Conservation (phyloP, 2,113 vertebrate genomes). For the Rhea americana region DNA sequence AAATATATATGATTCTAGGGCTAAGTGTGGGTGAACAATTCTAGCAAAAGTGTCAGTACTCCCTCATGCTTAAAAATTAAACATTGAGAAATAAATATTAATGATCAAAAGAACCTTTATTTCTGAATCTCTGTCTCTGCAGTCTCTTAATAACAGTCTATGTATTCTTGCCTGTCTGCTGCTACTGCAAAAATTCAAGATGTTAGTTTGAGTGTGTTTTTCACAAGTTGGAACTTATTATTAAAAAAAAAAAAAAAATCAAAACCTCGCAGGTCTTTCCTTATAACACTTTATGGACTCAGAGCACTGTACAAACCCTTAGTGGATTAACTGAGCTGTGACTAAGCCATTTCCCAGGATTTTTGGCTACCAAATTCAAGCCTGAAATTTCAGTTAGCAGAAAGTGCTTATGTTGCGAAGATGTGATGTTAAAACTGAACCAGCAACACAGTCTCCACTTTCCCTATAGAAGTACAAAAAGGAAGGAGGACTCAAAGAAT, state of each 20-base stretch:
- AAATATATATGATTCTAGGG: neutral
- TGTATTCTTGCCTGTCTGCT: neutral
- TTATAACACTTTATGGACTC: neutral
- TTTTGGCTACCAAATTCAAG: conserved; percentile 41
- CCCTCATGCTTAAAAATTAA: conserved; percentile 59
- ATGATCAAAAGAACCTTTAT: conserved; percentile 32
- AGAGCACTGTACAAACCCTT: neutral
- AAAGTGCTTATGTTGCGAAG: neutral
- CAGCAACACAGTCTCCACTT: neutral
- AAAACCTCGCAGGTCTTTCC: neutral
- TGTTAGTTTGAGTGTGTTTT: conserved; percentile 8
- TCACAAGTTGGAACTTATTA: neutral
- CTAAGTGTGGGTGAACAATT: conserved; percentile 24
- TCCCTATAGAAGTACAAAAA: neutral
- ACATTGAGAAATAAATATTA: conserved; percentile 53
- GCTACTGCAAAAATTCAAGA: neutral
- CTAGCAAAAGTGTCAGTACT: conserved; percentile 4
- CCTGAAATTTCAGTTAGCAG: conserved; percentile 10
- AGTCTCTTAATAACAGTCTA: conserved; percentile 5
- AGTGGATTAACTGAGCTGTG: conserved; percentile 29
- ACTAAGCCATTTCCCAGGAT: conserved; percentile 39
- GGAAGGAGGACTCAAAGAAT: neutral
- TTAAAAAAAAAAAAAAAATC: neutral
- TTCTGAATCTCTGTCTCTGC: conserved; percentile 11
- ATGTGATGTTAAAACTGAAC: neutral